Evolutionary conservation across 2,797 vertebrate species (phyloP), one percentile per base, ranked within the genome.

Genomic region (Gila robusta): DNA sequence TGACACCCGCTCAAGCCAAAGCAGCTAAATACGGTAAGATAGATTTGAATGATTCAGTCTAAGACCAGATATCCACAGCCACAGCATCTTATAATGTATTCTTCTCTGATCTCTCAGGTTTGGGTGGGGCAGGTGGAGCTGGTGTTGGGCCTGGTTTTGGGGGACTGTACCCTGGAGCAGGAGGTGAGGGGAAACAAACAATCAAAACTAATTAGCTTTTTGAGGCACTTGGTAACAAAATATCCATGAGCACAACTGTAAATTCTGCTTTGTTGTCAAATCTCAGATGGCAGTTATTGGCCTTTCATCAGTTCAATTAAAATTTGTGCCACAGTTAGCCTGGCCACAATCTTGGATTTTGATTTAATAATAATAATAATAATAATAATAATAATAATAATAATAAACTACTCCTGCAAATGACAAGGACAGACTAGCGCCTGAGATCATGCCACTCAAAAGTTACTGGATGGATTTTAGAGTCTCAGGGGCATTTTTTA

Each of bases 121-220:
- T 77, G 78, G 82, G 74, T 80, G 81, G 54, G 37, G 71, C n/a
- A 56, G 83, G 67, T 35, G 41, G 49, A 66, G 69, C 72, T 73
- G 85, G 85, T 17, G 62, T 37, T 12, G 21, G 32, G 19, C 56
- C 72, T 47, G 86, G 85, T 19, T 52, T 54, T 23, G 90, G 90
- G 81, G 91, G 90, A 81, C 89, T 85, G 11, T 89, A 91, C 82
- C 82, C 89, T 87, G 86, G 91, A 83, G 37, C 81, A 28, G 89
- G 87, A 74, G 86, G 56, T 80, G 62, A 80, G 79, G 5, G 9
- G 10, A 11, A 26, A 32, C 9, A 28, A 32, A 28, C 17, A 28
- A 47, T 77, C 6, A 1, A 56, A 56, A 37, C 12, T 10, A 69
- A 23, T 4, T 69, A 37, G 11, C 5, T 37, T 37, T 4, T 56